A percentile compares a stretch with the other conserved stretches of the same genome.
Evolutionary conservation across 2,888 invertebrate genomes (phyloP).

Genomic region (Leptopilina myrica): DNA sequence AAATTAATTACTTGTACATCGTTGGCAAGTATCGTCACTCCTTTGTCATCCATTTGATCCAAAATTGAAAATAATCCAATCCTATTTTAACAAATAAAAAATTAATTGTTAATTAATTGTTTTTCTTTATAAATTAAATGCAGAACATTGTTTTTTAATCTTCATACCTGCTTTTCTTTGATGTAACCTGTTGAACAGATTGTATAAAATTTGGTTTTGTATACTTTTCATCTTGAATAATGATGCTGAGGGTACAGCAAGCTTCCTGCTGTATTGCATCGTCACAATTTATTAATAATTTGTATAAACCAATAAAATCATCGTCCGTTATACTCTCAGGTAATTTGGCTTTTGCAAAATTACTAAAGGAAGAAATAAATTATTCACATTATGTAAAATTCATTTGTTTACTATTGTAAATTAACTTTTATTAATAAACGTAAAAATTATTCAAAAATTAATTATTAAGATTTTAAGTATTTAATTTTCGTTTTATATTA

Average conservation of each 20-base stretch:
- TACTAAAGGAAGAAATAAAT: constrained; percentile 1
- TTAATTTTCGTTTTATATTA: too few relatives aligned
- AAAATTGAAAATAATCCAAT: constrained; percentile 55
- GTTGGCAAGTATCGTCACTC: constrained; percentile 36
- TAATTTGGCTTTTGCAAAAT: constrained; percentile 11
- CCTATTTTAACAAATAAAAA: constrained; percentile 45
- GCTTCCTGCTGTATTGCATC: constrained; percentile 27
- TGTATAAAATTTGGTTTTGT: constrained; percentile 29
- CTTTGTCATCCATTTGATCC: constrained; percentile 47
- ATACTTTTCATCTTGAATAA: constrained; percentile 13
- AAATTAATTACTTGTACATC: constrained; percentile 51
- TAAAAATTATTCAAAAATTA: too few relatives aligned
- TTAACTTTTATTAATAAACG: too few relatives aligned
- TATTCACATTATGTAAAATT: too few relatives aligned
- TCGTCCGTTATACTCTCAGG: constrained; percentile 16
- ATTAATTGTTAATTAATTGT: neutral
- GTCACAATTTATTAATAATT: constrained; percentile 10
- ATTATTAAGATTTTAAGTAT: too few relatives aligned
- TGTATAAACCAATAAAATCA: constrained; percentile 18
- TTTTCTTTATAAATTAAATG: neutral
- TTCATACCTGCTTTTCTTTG: constrained; percentile 28
- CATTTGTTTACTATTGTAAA: too few relatives aligned
- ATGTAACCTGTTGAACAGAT: constrained; percentile 19
- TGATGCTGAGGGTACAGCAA: constrained; percentile 7
- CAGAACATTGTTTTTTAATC: neutral